Conservation (phyloP, 2,797 vertebrate genomes). For the Mus minutoides region DNA sequence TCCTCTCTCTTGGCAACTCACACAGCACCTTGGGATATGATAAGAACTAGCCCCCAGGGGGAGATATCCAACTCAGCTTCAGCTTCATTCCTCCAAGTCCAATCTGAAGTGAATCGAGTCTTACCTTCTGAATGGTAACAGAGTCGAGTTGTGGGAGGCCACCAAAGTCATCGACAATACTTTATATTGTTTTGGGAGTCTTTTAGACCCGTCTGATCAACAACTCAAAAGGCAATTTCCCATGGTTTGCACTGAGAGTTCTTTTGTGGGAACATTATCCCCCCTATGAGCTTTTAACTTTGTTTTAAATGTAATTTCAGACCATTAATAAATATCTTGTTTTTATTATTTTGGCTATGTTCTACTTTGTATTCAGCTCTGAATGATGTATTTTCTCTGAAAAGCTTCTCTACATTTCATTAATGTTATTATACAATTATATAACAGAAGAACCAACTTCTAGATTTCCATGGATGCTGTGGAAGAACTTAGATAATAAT, state of each 20-base stretch:
- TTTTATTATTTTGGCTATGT: background rate
- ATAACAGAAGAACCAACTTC: slow-evolving; percentile 26
- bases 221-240: background rate
- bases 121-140: too few species aligned
- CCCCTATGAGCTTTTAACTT: background rate
- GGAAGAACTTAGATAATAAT: background rate
- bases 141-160: background rate
- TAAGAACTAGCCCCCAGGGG: too few species aligned
- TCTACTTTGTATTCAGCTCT: background rate
- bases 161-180: background rate
- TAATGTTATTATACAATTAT: background rate
- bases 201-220: background rate
- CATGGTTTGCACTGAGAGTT: background rate
- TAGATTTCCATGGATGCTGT: background rate
- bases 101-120: too few species aligned
- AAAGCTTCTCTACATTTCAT: background rate
- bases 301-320: background rate
- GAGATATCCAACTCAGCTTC: background rate
- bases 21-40: background rate
- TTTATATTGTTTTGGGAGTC: too few species aligned
- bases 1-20: background rate
- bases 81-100: background rate
- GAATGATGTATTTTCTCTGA: background rate
- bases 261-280: background rate
- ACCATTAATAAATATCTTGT: background rate